These are phyloP conservation scores for Caloenas nicobarica DNA, from an alignment of 2,113 vertebrate genomes.

Conservation along the genomic window DNA sequence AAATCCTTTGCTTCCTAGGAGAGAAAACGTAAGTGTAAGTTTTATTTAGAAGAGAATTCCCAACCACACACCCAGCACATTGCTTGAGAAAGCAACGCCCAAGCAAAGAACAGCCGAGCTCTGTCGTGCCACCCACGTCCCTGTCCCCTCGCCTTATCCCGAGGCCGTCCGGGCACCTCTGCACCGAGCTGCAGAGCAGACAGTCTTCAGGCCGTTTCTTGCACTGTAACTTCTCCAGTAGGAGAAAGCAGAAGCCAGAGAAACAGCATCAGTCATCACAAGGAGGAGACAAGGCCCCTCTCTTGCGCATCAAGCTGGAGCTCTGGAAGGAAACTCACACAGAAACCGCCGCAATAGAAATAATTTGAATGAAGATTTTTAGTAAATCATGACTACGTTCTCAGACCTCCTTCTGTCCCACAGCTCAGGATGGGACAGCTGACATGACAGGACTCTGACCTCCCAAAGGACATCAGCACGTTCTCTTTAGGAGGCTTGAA, in stretches of 20 bases:
- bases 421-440: too few relatives aligned
- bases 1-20: slow-evolving; percentile 82
- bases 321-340: too few relatives aligned
- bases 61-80: background rate
- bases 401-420: too few relatives aligned
- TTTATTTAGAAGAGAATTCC: background rate
- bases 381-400: too few relatives aligned
- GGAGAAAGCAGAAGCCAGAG: background rate
- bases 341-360: too few relatives aligned
- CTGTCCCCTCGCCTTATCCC: background rate
- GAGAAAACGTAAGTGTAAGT: background rate
- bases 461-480: background rate
- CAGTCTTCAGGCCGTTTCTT: background rate
- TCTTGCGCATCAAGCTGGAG: too few relatives aligned
- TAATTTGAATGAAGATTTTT: too few relatives aligned
- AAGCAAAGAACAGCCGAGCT: background rate
- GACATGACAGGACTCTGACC: too few relatives aligned
- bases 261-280: background rate
- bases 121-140: rapidly evolving
- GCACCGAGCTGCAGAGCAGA: background rate
- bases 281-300: background rate
- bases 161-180: background rate
- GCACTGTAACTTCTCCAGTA: background rate
- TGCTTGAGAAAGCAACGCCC: background rate
- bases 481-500: background rate